phyloP scores from a whole-genome alignment of 2,113 vertebrate species.

The Spermophilus dauricus region DNA sequence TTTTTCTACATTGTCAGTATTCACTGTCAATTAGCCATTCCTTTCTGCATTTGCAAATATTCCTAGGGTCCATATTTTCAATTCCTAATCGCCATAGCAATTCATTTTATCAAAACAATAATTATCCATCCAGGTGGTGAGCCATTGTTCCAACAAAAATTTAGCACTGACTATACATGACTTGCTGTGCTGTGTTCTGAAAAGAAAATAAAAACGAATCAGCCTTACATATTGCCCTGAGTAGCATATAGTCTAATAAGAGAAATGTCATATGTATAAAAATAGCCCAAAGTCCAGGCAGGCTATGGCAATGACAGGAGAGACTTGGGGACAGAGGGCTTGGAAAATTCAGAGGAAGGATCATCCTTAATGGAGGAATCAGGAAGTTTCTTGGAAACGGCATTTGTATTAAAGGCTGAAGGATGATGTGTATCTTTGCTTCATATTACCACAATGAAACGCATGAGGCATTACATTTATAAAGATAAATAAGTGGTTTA shows the following conservation, averaged over 20 bases:
- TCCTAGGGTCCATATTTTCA: not conserved
- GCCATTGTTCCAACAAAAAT: not conserved
- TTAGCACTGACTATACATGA: not conserved
- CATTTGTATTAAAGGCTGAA: not conserved
- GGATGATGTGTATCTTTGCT: not conserved
- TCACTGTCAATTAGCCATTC: not conserved
- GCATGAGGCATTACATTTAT: not conserved
- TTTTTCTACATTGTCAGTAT: not conserved
- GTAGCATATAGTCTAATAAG: not conserved
- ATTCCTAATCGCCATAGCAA: not conserved
- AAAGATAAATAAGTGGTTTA: not conserved
- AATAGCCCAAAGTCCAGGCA: not conserved
- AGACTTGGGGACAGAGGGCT: not conserved
- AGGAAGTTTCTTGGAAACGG: not conserved
- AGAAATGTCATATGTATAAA: not conserved
- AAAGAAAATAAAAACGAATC: not conserved
- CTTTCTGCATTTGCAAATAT: constrained; percentile 8
- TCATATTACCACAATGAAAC: not conserved
- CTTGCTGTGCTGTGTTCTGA: not conserved
- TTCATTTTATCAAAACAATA: constrained; percentile 51
- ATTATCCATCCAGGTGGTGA: not conserved
- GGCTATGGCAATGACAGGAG: not conserved
- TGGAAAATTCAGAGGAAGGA: not conserved
- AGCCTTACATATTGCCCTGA: not conserved
- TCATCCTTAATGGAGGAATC: not conserved